phyloP scores from a whole-genome alignment of 2,113 vertebrate species.

The Equus przewalskii region DNA sequence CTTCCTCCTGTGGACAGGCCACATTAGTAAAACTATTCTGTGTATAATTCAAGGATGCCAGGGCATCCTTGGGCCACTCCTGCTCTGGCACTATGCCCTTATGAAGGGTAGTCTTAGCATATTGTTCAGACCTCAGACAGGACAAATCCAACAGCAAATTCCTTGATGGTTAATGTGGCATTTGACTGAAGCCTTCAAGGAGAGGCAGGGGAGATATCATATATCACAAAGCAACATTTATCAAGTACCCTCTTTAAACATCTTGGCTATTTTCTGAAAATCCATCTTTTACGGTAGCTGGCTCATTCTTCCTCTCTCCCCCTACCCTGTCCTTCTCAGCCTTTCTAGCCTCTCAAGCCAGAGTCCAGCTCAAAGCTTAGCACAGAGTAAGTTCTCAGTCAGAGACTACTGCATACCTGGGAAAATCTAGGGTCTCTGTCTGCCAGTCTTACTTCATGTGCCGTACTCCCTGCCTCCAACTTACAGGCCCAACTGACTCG shows the following conservation, averaged over 20 bases:
- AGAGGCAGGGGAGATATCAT: not conserved
- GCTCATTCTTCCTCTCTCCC: not conserved
- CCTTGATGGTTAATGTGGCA: not conserved
- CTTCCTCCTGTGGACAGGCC: not conserved
- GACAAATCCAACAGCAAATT: not conserved
- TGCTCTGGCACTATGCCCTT: not conserved
- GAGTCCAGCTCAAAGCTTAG: not conserved
- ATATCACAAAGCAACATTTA: not conserved
- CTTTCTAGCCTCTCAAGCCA: not conserved
- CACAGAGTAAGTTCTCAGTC: not conserved
- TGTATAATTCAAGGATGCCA: not conserved
- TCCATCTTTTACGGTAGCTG: not conserved
- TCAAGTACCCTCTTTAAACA: not conserved
- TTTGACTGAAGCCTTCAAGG: slow-evolving; percentile 8
- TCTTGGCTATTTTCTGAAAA: not conserved
- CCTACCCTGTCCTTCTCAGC: not conserved
- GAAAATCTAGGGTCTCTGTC: not conserved
- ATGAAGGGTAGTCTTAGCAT: not conserved
- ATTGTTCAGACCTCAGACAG: not conserved
- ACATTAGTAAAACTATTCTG: not conserved
- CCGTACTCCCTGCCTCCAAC: not conserved
- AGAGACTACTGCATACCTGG: not conserved
- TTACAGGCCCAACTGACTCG: not conserved
- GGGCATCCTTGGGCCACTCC: not conserved
- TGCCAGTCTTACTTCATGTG: not conserved